Conservation (phyloP, 2,797 vertebrate species). For the Propithecus deckenii region DNA sequence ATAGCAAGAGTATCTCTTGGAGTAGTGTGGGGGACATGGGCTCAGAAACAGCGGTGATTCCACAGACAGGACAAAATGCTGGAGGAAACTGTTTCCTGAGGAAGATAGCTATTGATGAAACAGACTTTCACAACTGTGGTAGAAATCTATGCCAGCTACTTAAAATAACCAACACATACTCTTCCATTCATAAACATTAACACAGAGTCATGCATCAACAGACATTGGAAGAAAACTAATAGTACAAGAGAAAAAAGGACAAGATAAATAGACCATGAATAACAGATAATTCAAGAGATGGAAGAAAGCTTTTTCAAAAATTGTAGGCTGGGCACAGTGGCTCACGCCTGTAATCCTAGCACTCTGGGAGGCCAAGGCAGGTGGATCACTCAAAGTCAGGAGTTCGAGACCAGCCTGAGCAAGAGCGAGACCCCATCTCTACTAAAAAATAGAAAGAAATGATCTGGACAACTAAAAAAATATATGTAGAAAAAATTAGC, state of each 20-base stretch:
- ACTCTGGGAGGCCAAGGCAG: too few relatives aligned
- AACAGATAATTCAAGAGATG: not conserved
- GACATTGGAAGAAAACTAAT: slow-evolving; percentile 22
- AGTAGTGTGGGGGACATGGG: rapidly evolving
- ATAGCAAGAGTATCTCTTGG: not conserved
- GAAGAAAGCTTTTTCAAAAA: not conserved
- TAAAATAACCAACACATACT: not conserved
- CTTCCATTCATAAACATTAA: slow-evolving; percentile 1
- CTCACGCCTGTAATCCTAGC: too few relatives aligned
- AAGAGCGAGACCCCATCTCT: too few relatives aligned
- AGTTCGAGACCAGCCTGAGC: too few relatives aligned
- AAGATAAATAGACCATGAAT: not conserved
- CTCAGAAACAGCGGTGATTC: not conserved
- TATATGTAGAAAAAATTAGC: too few relatives aligned
- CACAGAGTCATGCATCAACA: not conserved
- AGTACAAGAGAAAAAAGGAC: not conserved
- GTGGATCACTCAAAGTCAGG: too few relatives aligned
- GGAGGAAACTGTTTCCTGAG: not conserved
- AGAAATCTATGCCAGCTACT: not conserved
- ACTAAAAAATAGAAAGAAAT: too few relatives aligned
- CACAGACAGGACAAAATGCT: not conserved
- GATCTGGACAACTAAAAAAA: too few relatives aligned
- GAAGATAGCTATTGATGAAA: not conserved
- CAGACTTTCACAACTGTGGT: not conserved
- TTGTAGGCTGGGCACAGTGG: not conserved